A percentile compares a stretch with the other conserved stretches of the same genome.
These are phyloP conservation scores for Drosophila pegasa DNA, from an alignment of 2,888 invertebrate species.

Conservation along the genomic window DNA sequence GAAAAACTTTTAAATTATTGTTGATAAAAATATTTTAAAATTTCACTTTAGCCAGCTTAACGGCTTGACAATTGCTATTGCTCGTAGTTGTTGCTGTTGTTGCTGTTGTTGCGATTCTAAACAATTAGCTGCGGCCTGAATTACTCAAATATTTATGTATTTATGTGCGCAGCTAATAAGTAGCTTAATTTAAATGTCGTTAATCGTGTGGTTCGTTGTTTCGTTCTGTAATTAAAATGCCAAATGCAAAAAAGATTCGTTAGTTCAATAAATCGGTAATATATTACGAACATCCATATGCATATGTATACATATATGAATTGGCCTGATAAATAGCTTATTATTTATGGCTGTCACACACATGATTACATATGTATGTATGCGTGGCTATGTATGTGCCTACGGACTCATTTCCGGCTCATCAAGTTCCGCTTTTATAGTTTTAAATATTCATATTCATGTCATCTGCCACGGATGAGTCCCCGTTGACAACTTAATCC, in stretches of 20 bases:
- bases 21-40: constrained; percentile 75
- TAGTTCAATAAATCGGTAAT: constrained; percentile 31
- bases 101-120: constrained; percentile 36
- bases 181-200: constrained; percentile 72
- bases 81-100: constrained; percentile 24
- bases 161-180: constrained; percentile 32
- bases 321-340: constrained; percentile 30
- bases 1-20: constrained; percentile 77
- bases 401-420: constrained; percentile 55
- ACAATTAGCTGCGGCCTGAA: constrained; percentile 59
- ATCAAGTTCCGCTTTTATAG: constrained; percentile 50
- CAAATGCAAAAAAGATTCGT: constrained; percentile 15
- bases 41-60: constrained; percentile 52
- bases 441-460: constrained; percentile 57
- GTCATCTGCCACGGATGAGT: constrained; percentile 43
- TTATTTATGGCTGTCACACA: constrained; percentile 19
- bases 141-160: constrained; percentile 20
- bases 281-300: neutral
- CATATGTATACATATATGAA: neutral
- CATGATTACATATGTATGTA: constrained; percentile 8
- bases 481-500: constrained; percentile 55
- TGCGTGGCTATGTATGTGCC: neutral
- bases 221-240: constrained; percentile 76
- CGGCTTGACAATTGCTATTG: constrained; percentile 42
- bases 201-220: constrained; percentile 74